These are phyloP conservation scores for Heliconius himera DNA, from an alignment of 1,140 invertebrate genomes.

Conservation along the genomic window DNA sequence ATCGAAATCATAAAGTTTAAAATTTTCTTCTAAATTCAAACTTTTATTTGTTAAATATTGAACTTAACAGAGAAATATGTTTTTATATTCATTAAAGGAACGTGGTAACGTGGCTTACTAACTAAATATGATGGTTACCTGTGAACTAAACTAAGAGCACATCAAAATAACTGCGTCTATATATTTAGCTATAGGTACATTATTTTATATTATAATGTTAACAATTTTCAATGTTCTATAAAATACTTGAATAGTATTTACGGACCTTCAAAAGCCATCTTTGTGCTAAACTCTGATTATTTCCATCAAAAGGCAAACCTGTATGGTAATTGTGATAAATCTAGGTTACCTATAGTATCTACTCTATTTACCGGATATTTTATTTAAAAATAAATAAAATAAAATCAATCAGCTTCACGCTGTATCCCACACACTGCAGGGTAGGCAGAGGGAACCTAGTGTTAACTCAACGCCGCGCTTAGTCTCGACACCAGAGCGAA, in stretches of 20 bases:
- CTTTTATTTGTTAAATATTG: no score
- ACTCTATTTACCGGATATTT: background rate
- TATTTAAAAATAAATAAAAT: background rate
- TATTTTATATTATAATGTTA: background rate
- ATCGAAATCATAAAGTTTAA: no score
- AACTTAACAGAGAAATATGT: no score
- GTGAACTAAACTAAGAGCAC: background rate
- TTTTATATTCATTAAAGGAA: no score
- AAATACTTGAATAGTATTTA: constrained; percentile 7
- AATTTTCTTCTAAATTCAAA: no score
- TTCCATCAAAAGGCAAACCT: constrained; percentile 15
- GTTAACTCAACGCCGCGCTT: no score
- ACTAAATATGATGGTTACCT: background rate
- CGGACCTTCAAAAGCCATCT: constrained; percentile 11
- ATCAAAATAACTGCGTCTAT: background rate
- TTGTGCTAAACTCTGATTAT: background rate
- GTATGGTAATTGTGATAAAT: constrained; percentile 19
- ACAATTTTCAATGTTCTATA: background rate
- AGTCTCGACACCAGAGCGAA: no score
- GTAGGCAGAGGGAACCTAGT: no score
- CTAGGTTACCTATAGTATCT: constrained; percentile 11
- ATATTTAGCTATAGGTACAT: background rate
- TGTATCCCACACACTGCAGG: no score
- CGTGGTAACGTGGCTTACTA: background rate
- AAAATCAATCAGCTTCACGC: no score